Percentiles rank a stretch among this genome's conserved stretches.
phyloP scores from a whole-genome alignment of 2,888 invertebrate species.

The Orchesellides sinensis region DNA sequence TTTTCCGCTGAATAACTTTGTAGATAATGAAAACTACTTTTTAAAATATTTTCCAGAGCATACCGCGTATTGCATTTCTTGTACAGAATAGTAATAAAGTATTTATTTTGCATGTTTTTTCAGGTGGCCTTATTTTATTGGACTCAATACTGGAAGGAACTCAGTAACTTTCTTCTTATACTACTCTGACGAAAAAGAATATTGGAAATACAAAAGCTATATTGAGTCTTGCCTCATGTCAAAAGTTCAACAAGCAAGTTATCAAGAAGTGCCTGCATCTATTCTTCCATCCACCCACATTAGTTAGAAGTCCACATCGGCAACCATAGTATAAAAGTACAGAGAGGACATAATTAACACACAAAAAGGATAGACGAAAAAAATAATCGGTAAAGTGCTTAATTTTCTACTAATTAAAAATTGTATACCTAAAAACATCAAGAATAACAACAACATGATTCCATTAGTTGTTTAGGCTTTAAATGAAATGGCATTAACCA shows the following conservation, averaged over 20 bases:
- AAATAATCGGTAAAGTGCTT: slow-evolving; percentile 60
- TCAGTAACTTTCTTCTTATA: no score
- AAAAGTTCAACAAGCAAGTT: no score
- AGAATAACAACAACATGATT: slow-evolving; percentile 36
- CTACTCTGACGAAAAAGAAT: no score
- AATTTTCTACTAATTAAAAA: slow-evolving; percentile 63
- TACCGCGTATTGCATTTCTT: no score
- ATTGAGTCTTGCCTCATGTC: background rate
- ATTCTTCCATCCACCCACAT: slow-evolving; percentile 3
- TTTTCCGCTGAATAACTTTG: no score
- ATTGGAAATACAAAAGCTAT: background rate
- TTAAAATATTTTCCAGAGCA: no score
- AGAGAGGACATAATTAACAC: slow-evolving; percentile 28
- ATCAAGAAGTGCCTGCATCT: no score
- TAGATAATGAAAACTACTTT: no score
- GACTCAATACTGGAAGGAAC: no score
- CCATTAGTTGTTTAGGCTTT: slow-evolving; percentile 47
- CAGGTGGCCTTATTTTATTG: slow-evolving; percentile 65
- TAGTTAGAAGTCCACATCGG: no score
- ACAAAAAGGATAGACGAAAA: background rate
- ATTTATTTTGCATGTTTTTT: slow-evolving; percentile 17
- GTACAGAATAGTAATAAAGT: no score
- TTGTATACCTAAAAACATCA: slow-evolving; percentile 41
- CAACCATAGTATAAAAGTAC: slow-evolving; percentile 1
- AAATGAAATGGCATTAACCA: slow-evolving; percentile 61